Evolutionary conservation across 1,140 invertebrate genomes (phyloP), one percentile per base, ranked within the genome.

Genomic region (Nebria ingens): DNA sequence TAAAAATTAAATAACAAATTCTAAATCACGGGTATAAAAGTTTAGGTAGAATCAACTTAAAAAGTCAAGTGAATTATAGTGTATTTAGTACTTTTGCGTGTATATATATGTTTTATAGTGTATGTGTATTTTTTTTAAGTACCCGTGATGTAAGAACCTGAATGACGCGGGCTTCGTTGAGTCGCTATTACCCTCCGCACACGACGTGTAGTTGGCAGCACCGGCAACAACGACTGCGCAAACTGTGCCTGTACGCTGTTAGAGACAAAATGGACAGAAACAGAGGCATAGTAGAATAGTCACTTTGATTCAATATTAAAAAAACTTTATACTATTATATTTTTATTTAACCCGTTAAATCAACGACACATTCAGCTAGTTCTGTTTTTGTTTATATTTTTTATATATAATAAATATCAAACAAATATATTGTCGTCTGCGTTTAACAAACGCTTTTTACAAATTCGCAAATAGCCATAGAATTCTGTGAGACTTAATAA

Each of bases 161-260:
- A 66, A 70, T 65, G 68, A 68, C 72, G 70, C 69, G 71, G 59
- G 64, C 66, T 62, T 63, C 65, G 59, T 58, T 62, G 65, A 34
- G 25, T 34, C 25, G 25, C 25, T n/a, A 34, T 68, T 68, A 71
- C 66, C 66, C 69, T 63, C 66, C 68, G 63, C 67, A 67, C 66
- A 65, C 67, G 67, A 67, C 68, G 58, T 67, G 66, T 62, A 65
- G 67, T 58, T 65, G 65, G 70, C 70, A 69, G 70, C 71, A 71
- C 68, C 73, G 64, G 71, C 71, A 64, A 64, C 69, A 34, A 34
- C 25, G 25, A 71, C 68, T 68, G 65, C 68, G 65, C 65, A 68
- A 65, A 64, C 68, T 66, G 64, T 69, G 71, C 71, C 65, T 71
- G 68, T 71, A 68, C 63, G 67, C 69, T 71, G 68, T 71, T 68